phyloP scores from a whole-genome alignment of 1,140 invertebrate species.

The Sminthurinus signatus region DNA sequence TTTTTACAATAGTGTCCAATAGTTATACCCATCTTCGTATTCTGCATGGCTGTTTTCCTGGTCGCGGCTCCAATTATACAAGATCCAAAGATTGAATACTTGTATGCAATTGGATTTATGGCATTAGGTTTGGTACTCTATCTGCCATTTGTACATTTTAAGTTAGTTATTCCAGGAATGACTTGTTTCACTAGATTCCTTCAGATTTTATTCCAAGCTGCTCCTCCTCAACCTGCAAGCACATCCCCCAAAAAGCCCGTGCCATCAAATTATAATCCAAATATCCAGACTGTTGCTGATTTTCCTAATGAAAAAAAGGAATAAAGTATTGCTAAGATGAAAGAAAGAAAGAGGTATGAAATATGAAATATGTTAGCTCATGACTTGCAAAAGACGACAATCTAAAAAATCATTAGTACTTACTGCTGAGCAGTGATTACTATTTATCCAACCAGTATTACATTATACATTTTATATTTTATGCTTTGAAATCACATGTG shows the following conservation, averaged over 20 bases:
- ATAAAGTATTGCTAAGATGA: background rate
- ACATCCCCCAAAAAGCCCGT: no score
- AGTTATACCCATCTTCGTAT: conserved; percentile 49
- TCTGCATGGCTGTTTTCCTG: conserved; percentile 49
- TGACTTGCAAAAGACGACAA: background rate
- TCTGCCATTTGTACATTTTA: conserved; percentile 51
- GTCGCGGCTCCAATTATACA: conserved; percentile 52
- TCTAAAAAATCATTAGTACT: background rate
- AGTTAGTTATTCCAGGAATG: conserved; percentile 43
- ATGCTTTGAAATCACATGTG: background rate
- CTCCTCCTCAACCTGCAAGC: conserved; percentile 10
- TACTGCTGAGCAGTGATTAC: background rate
- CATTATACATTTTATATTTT: background rate
- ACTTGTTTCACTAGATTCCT: background rate
- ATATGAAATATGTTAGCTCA: background rate
- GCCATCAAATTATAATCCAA: background rate
- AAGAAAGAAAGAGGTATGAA: background rate
- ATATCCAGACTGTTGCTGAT: background rate
- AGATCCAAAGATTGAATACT: conserved; percentile 45
- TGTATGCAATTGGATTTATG: conserved; percentile 51
- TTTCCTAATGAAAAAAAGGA: background rate
- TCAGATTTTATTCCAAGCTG: conserved; percentile 17
- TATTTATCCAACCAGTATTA: background rate
- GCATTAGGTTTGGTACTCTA: conserved; percentile 51
- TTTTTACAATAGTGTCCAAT: conserved; percentile 48